Conservation (phyloP, 2,888 invertebrate species). For the Silvanus unidentatus region DNA sequence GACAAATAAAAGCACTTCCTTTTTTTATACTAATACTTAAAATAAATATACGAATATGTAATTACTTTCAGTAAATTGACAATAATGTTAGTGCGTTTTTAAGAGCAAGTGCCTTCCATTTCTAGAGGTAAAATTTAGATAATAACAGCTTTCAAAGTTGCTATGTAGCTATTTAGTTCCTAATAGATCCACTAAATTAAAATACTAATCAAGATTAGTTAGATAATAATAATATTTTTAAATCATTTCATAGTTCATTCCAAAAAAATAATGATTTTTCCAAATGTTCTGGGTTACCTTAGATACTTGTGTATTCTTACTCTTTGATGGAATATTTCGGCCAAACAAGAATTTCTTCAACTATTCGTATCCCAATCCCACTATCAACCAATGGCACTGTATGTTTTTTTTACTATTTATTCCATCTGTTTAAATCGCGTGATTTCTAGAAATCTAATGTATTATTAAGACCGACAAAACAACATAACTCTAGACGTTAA, state of each 20-base stretch:
- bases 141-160: constrained; percentile 3
- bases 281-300: too few relatives aligned
- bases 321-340: too few relatives aligned
- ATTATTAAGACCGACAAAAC: constrained; percentile 2
- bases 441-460: constrained; percentile 1
- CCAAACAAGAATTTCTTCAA: too few relatives aligned
- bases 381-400: too few relatives aligned
- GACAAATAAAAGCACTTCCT: too few relatives aligned
- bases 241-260: neutral
- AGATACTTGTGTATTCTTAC: too few relatives aligned
- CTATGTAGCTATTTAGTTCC: constrained; percentile 3
- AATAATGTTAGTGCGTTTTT: constrained; percentile 1
- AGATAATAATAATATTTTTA: constrained; percentile 1
- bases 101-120: constrained; percentile 1
- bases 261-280: too few relatives aligned
- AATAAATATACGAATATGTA: neutral
- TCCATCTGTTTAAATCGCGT: constrained; percentile 4
- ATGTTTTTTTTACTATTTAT: too few relatives aligned
- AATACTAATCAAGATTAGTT: constrained; percentile 2
- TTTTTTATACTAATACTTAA: too few relatives aligned
- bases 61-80: constrained; percentile 5
- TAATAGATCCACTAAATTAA: constrained; percentile 2
- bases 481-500: constrained; percentile 2
- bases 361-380: too few relatives aligned
- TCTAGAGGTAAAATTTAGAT: constrained; percentile 3